Conservation (phyloP, 92 coral and sea anemone species). For the Nematostella vectensis region DNA sequence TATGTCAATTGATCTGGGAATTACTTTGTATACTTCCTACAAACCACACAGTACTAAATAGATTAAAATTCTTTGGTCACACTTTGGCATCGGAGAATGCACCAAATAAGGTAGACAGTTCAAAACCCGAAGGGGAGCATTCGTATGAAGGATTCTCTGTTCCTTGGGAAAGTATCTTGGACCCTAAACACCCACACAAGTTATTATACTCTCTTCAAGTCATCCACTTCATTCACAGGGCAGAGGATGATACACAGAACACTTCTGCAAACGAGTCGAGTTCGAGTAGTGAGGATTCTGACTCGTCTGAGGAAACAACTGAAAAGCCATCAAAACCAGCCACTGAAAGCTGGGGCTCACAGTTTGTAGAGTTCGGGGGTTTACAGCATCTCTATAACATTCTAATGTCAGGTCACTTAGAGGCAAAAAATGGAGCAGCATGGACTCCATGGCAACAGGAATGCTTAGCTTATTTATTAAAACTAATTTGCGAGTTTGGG, state of each 20-base stretch:
- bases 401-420: conserved; percentile 80
- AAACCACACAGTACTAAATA: conserved; percentile 60
- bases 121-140: background rate
- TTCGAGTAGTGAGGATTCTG: conserved; percentile 73
- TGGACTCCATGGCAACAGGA: conserved; percentile 99
- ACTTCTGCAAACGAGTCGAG: conserved; percentile 44
- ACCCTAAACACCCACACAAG: conserved; percentile 82
- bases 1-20: conserved; percentile 91
- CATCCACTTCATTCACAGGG: conserved; percentile 66
- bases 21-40: conserved; percentile 80
- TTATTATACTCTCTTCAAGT: conserved; percentile 85
- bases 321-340: conserved; percentile 23
- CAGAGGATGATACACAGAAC: conserved; percentile 39
- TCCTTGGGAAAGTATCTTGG: conserved; percentile 65
- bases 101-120: conserved; percentile 9
- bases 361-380: conserved; percentile 86
- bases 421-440: conserved; percentile 34
- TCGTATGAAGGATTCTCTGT: conserved; percentile 33
- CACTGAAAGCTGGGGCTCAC: conserved; percentile 61
- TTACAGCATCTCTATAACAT: conserved; percentile 65
- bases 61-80: conserved; percentile 72
- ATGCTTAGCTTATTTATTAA: conserved; percentile 76
- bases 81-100: conserved; percentile 14
- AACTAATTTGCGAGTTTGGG: conserved; percentile 89
- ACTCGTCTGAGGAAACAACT: conserved; percentile 64